These are phyloP conservation scores for Abrostola triplasia DNA, from an alignment of 2,888 invertebrate genomes.

Conservation along the genomic window DNA sequence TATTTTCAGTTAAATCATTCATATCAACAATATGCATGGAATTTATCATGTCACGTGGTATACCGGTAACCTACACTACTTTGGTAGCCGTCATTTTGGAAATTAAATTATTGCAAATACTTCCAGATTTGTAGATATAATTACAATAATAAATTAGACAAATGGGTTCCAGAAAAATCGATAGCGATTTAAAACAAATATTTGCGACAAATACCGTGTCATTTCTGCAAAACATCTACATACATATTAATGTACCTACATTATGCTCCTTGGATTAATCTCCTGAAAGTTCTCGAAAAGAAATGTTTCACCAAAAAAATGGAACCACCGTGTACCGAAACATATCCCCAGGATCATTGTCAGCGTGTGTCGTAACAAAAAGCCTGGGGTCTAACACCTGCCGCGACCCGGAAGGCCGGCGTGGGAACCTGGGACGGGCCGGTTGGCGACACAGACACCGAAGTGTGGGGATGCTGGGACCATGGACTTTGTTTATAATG, in stretches of 20 bases:
- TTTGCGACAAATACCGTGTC: too few relatives aligned
- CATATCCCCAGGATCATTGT: conserved; percentile 32
- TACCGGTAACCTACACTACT: not conserved
- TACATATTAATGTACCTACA: too few relatives aligned
- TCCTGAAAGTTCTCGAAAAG: too few relatives aligned
- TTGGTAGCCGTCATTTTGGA: too few relatives aligned
- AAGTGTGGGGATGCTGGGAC: conserved; percentile 17
- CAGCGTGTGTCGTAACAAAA: conserved; percentile 39
- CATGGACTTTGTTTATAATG: conserved; percentile 35
- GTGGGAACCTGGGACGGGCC: conserved; percentile 66
- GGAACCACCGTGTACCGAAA: conserved; percentile 7
- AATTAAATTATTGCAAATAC: too few relatives aligned
- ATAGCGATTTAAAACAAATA: too few relatives aligned
- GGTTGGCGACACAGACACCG: conserved; percentile 33
- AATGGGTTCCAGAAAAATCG: too few relatives aligned
- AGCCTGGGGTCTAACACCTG: conserved; percentile 37
- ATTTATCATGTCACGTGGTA: conserved; percentile 1
- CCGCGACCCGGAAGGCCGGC: conserved; percentile 60
- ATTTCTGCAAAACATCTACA: too few relatives aligned
- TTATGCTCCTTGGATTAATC: too few relatives aligned
- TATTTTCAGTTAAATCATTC: conserved; percentile 6
- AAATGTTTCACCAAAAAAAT: not conserved
- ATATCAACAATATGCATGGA: not conserved
- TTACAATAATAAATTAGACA: too few relatives aligned
- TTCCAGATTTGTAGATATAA: too few relatives aligned